phyloP scores from a whole-genome alignment of 2,797 vertebrate species.

The Acanthopagrus latus region DNA sequence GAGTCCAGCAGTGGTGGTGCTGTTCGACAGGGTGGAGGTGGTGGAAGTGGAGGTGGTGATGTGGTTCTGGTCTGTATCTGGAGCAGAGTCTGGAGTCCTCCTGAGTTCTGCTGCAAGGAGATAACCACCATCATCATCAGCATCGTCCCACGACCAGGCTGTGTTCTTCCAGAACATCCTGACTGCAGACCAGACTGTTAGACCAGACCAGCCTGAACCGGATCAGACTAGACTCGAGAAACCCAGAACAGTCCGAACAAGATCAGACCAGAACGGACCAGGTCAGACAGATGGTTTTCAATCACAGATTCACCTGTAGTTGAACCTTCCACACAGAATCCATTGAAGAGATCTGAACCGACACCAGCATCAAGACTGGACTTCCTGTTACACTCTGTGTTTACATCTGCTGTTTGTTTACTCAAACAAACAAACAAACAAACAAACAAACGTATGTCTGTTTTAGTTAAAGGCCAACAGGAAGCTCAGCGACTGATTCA shows the following conservation, averaged over 20 bases:
- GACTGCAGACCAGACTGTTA: not conserved
- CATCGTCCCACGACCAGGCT: conserved; percentile 62
- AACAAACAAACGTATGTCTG: not conserved
- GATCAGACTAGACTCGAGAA: not conserved
- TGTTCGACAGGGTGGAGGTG: not conserved
- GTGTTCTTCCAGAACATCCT: conserved; percentile 78
- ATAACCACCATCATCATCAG: conserved; percentile 67
- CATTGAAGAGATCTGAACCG: not conserved
- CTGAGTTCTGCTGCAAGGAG: conserved; percentile 69
- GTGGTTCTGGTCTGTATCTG: conserved; percentile 25
- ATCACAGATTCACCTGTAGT: not conserved
- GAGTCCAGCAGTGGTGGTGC: conserved; percentile 3
- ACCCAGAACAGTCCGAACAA: not conserved
- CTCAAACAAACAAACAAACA: not conserved
- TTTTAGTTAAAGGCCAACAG: too few relatives aligned
- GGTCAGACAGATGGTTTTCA: conserved; percentile 30
- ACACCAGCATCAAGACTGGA: not conserved
- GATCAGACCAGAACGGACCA: conserved; percentile 45
- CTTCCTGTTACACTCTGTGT: not conserved
- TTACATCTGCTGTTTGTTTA: too few relatives aligned
- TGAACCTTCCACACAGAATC: not conserved
- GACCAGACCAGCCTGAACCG: not conserved
- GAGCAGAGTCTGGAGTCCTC: conserved; percentile 61
- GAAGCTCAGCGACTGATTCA: not conserved
- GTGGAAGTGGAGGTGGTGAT: not conserved